Base-by-base conservation (phyloP, 2,888 invertebrate genomes). In the Antheraea yamamai region DNA sequence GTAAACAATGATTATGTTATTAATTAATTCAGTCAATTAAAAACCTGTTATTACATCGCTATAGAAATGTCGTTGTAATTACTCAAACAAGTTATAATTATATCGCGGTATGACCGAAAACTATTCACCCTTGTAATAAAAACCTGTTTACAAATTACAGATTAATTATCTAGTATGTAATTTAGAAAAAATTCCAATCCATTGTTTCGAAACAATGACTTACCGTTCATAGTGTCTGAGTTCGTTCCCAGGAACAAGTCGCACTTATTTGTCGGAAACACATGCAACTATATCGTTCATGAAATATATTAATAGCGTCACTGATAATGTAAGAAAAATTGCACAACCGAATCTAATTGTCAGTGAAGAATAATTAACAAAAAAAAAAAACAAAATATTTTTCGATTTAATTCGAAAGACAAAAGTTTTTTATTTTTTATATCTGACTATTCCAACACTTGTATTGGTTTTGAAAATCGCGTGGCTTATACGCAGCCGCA, bases 171-270 rank as follows among this genome's bases (percentile, higher is more conserved):
- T 23, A 23, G 23, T 66, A 30, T 16, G 30, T 66, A 30, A 66
- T 66, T 14, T 6, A 30, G 18, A 66, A 47, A 66, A 30, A 30
- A 30, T 66, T 66, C 64, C 64, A 4, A 66, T 26, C 64, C 26
- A 66, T 66, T 66, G 64, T 66, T 66, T 30, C 30, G 16, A 66
- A 66, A 66, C 64, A 70, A 39, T 70, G 10, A 79, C 82, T 81
- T 71, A 82, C 82, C 82, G 20, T 81, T 81, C 83, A 83, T 82
- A 58, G 66, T 72, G 68, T 72, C 66, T 52, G 74, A 77, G 76
- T 55, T 64, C 26, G 77, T 79, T 83, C 81, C 80, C 83, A 78
- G 20, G n/a, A 35, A 70, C 71, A 39, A 26, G 64, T 30, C 16
- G 30, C 16, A 66, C 61, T 61, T 61, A 23, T 61, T 23, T 1